Percentiles rank a stretch among this genome's conserved stretches.
Conservation (phyloP, 2,113 vertebrate species). For the Bubo blakistoni region DNA sequence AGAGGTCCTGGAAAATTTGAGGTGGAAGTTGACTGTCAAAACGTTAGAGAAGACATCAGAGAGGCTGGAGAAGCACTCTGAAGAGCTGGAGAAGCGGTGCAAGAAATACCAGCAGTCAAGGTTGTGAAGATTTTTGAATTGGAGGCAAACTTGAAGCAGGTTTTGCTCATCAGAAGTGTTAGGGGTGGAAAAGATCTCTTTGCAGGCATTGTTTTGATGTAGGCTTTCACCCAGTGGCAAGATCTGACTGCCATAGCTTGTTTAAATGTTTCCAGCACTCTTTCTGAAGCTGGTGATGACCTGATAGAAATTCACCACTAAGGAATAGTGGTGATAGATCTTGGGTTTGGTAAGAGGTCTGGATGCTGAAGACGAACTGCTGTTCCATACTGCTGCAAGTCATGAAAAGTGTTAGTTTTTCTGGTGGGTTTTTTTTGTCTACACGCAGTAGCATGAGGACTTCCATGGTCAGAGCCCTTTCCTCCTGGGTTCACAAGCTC, state of each 20-base stretch:
- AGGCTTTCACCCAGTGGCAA: neutral
- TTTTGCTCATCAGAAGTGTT: neutral
- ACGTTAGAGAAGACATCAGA: neutral
- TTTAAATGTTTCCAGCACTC: neutral
- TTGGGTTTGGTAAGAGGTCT: neutral
- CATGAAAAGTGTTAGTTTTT: neutral
- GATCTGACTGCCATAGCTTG: neutral
- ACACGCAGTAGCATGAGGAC: neutral
- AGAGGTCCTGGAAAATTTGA: neutral
- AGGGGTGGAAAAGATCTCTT: neutral
- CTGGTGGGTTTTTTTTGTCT: neutral
- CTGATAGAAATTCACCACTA: neutral
- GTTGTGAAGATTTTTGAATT: neutral
- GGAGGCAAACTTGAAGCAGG: neutral
- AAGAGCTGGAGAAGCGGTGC: neutral
- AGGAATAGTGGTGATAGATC: neutral
- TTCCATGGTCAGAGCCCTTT: neutral
- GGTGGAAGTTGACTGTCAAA: neutral
- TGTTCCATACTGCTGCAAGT: neutral
- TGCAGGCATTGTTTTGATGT: neutral
- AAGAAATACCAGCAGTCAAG: neutral
- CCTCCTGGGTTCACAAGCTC: neutral
- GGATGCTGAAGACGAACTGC: neutral
- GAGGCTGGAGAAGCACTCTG: neutral
- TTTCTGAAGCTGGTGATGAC: neutral